Evolutionary conservation across 2,888 invertebrate genomes (phyloP).

Genomic region (Cephonodes hylas): DNA sequence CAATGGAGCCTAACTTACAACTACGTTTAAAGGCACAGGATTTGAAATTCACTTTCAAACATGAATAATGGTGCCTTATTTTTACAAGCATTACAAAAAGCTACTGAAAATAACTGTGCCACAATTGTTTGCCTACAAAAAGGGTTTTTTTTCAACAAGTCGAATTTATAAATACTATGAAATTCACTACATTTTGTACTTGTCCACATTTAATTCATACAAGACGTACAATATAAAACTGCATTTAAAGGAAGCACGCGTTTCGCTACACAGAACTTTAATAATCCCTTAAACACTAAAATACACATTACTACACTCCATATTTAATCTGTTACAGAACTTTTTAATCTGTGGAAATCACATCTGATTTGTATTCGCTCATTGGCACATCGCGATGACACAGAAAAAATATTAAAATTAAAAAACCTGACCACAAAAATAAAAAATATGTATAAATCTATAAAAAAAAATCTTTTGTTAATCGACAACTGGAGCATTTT

Average conservation of each 20-base stretch:
- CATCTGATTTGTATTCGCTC: slow-evolving; percentile 51
- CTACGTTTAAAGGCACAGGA: slow-evolving; percentile 61
- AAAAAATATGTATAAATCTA: slow-evolving; percentile 36
- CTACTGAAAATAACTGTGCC: slow-evolving; percentile 23
- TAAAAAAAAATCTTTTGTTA: slow-evolving; percentile 1
- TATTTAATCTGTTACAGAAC: slow-evolving; percentile 9
- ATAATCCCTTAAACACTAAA: background rate
- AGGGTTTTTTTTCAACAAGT: background rate
- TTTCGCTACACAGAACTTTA: slow-evolving; percentile 40
- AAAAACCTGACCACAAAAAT: slow-evolving; percentile 37
- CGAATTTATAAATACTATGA: background rate
- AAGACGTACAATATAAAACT: slow-evolving; percentile 11
- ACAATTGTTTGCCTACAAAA: background rate
- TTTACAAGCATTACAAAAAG: slow-evolving; percentile 18
- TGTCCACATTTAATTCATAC: slow-evolving; percentile 16
- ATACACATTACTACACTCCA: background rate
- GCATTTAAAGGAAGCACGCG: slow-evolving; percentile 69
- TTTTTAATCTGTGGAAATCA: slow-evolving; percentile 33
- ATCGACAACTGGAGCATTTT: background rate
- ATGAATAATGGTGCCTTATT: slow-evolving; percentile 25
- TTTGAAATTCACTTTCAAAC: slow-evolving; percentile 8
- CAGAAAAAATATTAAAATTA: slow-evolving; percentile 53
- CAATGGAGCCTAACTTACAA: slow-evolving; percentile 50
- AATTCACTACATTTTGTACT: slow-evolving; percentile 3
- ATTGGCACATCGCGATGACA: slow-evolving; percentile 77